Percentiles rank a stretch among this genome's conserved stretches.
Conservation (phyloP, 2,797 vertebrate genomes). For the Fratercula arctica region DNA sequence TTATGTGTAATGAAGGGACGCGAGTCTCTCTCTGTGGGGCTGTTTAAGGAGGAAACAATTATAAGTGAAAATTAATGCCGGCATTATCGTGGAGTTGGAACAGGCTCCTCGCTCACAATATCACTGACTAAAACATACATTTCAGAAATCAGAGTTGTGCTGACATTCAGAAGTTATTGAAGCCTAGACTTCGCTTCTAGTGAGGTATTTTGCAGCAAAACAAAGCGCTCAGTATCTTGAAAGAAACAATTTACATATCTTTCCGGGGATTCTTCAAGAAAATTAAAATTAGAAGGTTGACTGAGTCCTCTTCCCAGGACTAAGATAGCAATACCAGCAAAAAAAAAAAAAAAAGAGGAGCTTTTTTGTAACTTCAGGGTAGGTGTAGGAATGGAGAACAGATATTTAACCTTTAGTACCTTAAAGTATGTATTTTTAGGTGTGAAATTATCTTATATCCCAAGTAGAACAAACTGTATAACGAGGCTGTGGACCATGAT, state of each 20-base stretch:
- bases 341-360: background rate
- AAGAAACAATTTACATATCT: background rate
- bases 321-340: background rate
- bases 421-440: background rate
- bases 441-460: background rate
- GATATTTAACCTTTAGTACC: background rate
- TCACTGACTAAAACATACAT: background rate
- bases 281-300: background rate
- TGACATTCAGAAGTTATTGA: conserved; percentile 52
- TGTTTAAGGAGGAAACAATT: conserved; percentile 72
- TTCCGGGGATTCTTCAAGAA: background rate
- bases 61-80: conserved; percentile 67
- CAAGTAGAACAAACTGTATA: background rate
- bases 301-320: background rate
- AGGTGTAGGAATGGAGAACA: background rate
- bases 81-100: conserved; percentile 21
- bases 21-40: conserved; percentile 61
- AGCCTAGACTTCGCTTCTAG: background rate
- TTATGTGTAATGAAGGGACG: conserved; percentile 61
- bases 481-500: background rate
- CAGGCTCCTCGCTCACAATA: background rate
- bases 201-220: background rate
- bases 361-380: background rate
- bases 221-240: background rate
- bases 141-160: conserved; percentile 23